Evolutionary conservation across 2,113 vertebrate species (phyloP).

Genomic region (Pluvialis apricaria): DNA sequence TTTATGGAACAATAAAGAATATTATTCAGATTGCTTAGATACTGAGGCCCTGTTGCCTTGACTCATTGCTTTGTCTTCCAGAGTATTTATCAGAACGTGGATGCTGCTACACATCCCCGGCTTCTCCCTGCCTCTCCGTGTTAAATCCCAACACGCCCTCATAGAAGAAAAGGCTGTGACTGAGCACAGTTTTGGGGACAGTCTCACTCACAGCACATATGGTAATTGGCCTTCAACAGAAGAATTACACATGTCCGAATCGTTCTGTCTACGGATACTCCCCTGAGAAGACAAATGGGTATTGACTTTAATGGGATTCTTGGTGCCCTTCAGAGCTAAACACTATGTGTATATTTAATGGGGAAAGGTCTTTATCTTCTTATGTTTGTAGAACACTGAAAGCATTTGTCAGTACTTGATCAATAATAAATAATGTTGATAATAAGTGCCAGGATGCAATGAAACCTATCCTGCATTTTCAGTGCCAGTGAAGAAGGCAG

Average conservation of each 20-base stretch:
- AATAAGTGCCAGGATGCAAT: background rate
- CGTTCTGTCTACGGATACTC: background rate
- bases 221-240: background rate
- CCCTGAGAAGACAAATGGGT: background rate
- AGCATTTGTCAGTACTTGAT: constrained; percentile 14
- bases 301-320: background rate
- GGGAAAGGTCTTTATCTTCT: background rate
- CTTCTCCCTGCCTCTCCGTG: background rate
- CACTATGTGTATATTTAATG: background rate
- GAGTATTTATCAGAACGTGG: background rate
- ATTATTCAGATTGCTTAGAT: background rate
- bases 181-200: background rate
- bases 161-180: background rate
- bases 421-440: constrained; percentile 34
- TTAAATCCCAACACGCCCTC: background rate
- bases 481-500: background rate
- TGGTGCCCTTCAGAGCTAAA: background rate
- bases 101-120: background rate
- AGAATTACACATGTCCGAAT: background rate
- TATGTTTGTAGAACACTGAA: background rate
- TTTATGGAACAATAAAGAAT: background rate
- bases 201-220: background rate
- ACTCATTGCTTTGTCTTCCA: background rate
- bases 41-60: background rate
- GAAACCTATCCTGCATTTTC: constrained; percentile 1